Conservation (phyloP, 2,888 invertebrate species). For the Sphaerophoria rueppellii region DNA sequence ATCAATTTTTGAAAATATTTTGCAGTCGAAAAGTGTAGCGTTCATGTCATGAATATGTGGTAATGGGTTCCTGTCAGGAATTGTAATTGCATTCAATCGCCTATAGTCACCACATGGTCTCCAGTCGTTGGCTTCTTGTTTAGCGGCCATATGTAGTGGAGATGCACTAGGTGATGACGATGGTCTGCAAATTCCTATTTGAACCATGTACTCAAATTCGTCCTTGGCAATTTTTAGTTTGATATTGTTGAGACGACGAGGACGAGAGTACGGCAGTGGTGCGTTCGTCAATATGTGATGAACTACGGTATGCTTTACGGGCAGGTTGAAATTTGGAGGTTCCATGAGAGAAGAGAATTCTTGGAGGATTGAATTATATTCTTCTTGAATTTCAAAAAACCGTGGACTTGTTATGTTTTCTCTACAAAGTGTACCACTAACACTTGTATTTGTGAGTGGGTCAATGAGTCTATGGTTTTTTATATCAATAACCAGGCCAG, state of each 20-base stretch:
- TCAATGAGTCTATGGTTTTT: background rate
- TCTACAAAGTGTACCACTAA: background rate
- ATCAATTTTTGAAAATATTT: too few species aligned
- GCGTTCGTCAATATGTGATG: background rate
- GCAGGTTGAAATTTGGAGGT: background rate
- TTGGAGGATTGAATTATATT: background rate
- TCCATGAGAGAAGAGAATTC: too few species aligned
- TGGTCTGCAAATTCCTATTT: background rate
- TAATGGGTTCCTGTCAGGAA: too few species aligned
- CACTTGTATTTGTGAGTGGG: constrained; percentile 17
- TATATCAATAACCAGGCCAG: background rate
- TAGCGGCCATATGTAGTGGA: background rate
- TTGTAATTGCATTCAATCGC: too few species aligned
- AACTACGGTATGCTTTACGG: background rate
- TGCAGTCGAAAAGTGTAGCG: too few species aligned
- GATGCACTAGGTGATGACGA: constrained; percentile 14
- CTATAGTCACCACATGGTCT: constrained; percentile 19
- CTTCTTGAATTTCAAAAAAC: background rate
- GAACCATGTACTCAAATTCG: too few species aligned
- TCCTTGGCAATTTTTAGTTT: too few species aligned
- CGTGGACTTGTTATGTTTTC: background rate
- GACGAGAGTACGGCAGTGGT: background rate
- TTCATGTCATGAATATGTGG: too few species aligned
- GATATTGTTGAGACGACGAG: too few species aligned
- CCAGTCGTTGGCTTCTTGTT: background rate